Percentiles rank a stretch among this genome's conserved stretches.
These are phyloP conservation scores for Drosophila sucinea DNA, from an alignment of 1,140 invertebrate species.

Conservation along the genomic window DNA sequence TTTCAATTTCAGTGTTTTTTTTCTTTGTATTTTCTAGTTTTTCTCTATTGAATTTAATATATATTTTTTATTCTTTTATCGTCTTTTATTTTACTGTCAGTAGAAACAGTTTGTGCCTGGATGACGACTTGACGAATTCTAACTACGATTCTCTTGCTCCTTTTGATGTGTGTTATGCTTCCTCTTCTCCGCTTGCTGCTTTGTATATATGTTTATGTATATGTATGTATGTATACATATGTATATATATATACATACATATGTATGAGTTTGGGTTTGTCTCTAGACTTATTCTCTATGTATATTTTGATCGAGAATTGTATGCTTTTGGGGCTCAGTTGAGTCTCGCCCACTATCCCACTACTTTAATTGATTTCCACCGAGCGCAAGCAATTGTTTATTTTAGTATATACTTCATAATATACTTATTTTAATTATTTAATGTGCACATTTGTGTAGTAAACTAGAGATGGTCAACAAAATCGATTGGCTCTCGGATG, in stretches of 20 bases:
- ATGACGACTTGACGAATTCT: conserved; percentile 7
- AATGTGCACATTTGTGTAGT: conserved; percentile 38
- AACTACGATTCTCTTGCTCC: conserved; percentile 12
- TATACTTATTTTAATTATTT: conserved; percentile 23
- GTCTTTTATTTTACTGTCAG: background rate
- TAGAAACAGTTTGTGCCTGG: background rate
- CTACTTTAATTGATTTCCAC: conserved; percentile 1
- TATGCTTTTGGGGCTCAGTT: background rate
- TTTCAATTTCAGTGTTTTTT: conserved; percentile 14
- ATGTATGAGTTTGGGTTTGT: conserved; percentile 16
- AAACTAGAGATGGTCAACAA: conserved; percentile 39
- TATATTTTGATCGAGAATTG: background rate
- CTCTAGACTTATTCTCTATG: conserved; percentile 20
- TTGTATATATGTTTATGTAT: conserved; percentile 14
- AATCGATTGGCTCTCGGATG: conserved; percentile 35
- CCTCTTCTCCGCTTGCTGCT: conserved; percentile 6
- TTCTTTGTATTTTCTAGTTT: background rate
- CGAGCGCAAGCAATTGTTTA: background rate
- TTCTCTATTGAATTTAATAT: background rate
- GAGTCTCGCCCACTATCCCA: background rate
- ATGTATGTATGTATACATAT: conserved; percentile 3
- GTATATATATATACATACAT: background rate
- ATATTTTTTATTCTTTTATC: background rate
- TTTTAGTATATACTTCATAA: conserved; percentile 2
- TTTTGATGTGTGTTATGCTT: conserved; percentile 7